A percentile compares a stretch with the other conserved stretches of the same genome.
These are phyloP conservation scores for Perdita meconis DNA, from an alignment of 2,888 invertebrate species.

Conservation along the genomic window DNA sequence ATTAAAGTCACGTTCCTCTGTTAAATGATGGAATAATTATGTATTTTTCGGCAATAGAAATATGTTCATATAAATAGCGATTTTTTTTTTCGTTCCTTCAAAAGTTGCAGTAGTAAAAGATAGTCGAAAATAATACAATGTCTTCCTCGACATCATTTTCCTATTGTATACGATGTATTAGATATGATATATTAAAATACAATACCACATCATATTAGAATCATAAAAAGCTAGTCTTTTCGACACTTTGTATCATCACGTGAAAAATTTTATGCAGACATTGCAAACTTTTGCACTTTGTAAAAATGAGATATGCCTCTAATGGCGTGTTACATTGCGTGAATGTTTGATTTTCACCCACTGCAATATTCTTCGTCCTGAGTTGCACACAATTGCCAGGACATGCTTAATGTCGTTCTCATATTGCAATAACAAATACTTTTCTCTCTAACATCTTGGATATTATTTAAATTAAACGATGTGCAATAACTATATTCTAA, in stretches of 20 bases:
- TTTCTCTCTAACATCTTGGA: constrained; percentile 16
- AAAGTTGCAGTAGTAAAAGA: constrained; percentile 50
- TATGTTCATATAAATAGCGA: constrained; percentile 42
- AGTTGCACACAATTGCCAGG: constrained; percentile 26
- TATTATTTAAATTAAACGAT: constrained; percentile 37
- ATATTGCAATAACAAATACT: constrained; percentile 27
- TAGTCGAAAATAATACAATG: constrained; percentile 52
- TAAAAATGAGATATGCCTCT: constrained; percentile 50
- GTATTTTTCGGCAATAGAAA: constrained; percentile 45
- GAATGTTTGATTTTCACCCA: constrained; percentile 18
- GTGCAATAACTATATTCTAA: constrained; percentile 14
- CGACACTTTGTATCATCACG: constrained; percentile 23
- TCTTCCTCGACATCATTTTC: constrained; percentile 36
- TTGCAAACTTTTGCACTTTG: constrained; percentile 46
- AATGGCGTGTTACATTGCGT: constrained; percentile 32
- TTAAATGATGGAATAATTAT: constrained; percentile 41
- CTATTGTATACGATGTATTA: constrained; percentile 38
- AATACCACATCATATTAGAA: constrained; percentile 33
- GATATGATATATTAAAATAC: constrained; percentile 33
- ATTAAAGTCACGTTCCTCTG: constrained; percentile 31
- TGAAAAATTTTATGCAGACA: constrained; percentile 51
- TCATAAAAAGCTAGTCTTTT: constrained; percentile 49
- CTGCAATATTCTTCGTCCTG: constrained; percentile 27
- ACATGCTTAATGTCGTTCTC: constrained; percentile 22
- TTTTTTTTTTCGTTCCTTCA: constrained; percentile 16